These are phyloP conservation scores for Sciurus vulgaris DNA, from an alignment of 2,797 vertebrate genomes.

Conservation along the genomic window DNA sequence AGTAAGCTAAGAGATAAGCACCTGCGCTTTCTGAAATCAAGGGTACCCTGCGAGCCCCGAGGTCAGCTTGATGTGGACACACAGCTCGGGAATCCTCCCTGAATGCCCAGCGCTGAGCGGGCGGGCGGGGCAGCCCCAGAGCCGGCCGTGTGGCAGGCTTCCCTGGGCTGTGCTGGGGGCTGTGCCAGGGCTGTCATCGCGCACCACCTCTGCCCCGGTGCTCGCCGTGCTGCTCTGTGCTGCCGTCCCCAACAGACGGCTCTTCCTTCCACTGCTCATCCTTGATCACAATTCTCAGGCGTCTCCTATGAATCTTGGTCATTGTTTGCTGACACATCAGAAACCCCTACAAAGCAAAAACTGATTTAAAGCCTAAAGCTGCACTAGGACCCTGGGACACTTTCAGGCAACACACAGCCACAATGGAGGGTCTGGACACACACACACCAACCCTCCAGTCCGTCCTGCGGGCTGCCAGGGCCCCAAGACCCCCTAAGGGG, in stretches of 20 bases:
- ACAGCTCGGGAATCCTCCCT: neutral
- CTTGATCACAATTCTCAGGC: rapidly evolving
- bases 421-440: rapidly evolving
- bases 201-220: too few species aligned
- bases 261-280: too few species aligned
- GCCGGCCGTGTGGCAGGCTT: too few species aligned
- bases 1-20: too few species aligned
- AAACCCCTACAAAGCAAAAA: too few species aligned
- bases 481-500: neutral
- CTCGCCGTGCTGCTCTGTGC: neutral
- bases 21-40: neutral
- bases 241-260: neutral
- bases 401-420: rapidly evolving
- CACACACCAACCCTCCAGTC: too few species aligned
- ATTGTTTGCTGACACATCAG: too few species aligned
- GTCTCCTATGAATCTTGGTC: rapidly evolving
- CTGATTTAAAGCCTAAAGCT: too few species aligned
- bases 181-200: neutral
- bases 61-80: rapidly evolving
- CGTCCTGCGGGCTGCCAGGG: rapidly evolving
- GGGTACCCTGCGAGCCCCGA: neutral
- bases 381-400: rapidly evolving
- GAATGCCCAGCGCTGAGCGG: neutral
- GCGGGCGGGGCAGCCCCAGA: too few species aligned
- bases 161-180: rapidly evolving